These are phyloP conservation scores for Epistrophe grossulariae DNA, from an alignment of 2,888 invertebrate genomes.

Conservation along the genomic window DNA sequence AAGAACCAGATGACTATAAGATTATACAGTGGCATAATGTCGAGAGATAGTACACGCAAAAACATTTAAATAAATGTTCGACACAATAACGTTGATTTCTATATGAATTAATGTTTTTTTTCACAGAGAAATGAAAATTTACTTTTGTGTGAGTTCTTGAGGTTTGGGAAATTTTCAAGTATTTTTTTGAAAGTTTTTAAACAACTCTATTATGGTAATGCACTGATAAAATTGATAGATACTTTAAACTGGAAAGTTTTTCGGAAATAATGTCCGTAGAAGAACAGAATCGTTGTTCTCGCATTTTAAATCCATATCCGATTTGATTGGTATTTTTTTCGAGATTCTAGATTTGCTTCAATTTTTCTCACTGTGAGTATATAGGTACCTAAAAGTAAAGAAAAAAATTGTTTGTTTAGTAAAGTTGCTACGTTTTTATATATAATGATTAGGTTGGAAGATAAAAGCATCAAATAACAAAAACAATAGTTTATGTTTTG, in stretches of 20 bases:
- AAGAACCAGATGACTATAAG: conserved; percentile 60
- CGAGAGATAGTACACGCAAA: conserved; percentile 22
- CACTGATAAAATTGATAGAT: neutral
- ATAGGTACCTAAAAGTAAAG: conserved; percentile 44
- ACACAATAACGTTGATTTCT: conserved; percentile 18
- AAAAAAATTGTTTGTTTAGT: neutral
- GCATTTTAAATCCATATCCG: conserved; percentile 42
- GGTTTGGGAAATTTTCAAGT: conserved; percentile 23
- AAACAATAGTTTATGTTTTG: no score
- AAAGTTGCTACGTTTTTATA: neutral
- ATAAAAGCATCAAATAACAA: no score
- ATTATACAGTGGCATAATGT: conserved; percentile 62
- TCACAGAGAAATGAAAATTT: conserved; percentile 7
- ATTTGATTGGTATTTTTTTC: conserved; percentile 11
- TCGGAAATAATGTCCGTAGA: conserved; percentile 25
- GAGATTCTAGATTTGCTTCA: conserved; percentile 8
- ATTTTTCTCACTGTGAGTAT: conserved; percentile 11
- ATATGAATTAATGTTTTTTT: conserved; percentile 6
- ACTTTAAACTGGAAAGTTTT: conserved; percentile 30
- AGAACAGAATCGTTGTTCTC: conserved; percentile 48
- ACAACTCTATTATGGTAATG: conserved; percentile 3
- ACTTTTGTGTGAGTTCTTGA: neutral
- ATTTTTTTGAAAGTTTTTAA: conserved; percentile 10
- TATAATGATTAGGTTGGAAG: neutral
- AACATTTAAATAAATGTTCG: conserved; percentile 48